Evolutionary conservation across 2,113 vertebrate genomes (phyloP), one percentile per base, ranked within the genome.

Genomic region (Chaetodon auriga): DNA sequence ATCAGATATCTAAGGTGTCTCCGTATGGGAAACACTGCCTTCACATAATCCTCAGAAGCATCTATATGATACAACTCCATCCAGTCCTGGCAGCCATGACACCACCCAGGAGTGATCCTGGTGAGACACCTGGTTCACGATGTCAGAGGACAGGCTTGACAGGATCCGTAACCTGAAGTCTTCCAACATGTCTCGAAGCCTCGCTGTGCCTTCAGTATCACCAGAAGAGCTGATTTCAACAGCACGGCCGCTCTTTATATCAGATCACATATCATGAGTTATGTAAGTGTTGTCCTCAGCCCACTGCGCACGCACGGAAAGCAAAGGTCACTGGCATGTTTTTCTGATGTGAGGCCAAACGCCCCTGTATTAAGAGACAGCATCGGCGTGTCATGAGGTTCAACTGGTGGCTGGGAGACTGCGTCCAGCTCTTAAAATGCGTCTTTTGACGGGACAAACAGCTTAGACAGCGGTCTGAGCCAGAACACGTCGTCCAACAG

Each of bases 11-110:
- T 18, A 12, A 25, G 25, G 12, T 41, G 25, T 75, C 49, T 41
- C 57, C 35, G n/a, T 35, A 9, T 45, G 4, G 23, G 41, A 11
- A 69, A 58, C 12, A 41, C 54, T 35, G 16, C n/a, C 10, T 78
- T n/a, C 54, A 64, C 45, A 30, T 81, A 36, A 62, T n/a, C 16
- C 53, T 69, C 13, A 36, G 43, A 66, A 70, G 18, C 35, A 15
- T 55, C 6, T 58, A 51, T 36, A 46, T 68, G 68, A 73, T 55
- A 74, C 64, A n/a, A 53, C 41, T 66, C 16, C 16, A 70, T 8
- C 30, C 10, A 23, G 45, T 55, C 35, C 15, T 23, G 36, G 57
- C 49, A 57, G 46, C 41, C 49, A 53, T 45, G 54, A 61, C 1
- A 54, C 14, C 54, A 15, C 38, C 45, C 4, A 16, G 60, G 10